Conservation (phyloP, 2,888 invertebrate species). For the Xanthorhoe designata region DNA sequence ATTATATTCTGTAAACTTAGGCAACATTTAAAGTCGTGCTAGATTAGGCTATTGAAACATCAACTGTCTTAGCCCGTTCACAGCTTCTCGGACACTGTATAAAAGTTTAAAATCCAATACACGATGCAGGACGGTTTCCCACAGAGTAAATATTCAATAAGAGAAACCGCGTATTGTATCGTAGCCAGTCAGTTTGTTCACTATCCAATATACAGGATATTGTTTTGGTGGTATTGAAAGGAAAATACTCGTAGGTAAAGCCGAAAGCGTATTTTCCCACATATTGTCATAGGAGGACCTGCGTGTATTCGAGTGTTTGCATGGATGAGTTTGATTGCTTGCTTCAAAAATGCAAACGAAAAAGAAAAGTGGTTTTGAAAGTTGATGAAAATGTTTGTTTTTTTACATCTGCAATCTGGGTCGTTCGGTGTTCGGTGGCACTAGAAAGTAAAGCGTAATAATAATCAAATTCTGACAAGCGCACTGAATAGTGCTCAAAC, state of each 20-base stretch:
- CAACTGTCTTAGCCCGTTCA: slow-evolving; percentile 18
- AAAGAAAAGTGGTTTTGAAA: neutral
- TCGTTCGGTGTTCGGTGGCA: neutral
- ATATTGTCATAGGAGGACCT: slow-evolving; percentile 17
- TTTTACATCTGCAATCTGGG: neutral
- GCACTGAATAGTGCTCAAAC: too few relatives aligned
- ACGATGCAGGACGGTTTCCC: slow-evolving; percentile 48
- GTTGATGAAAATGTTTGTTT: slow-evolving; percentile 1
- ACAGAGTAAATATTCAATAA: slow-evolving; percentile 75
- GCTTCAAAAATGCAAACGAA: neutral
- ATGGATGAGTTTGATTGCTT: slow-evolving; percentile 2
- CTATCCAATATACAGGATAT: slow-evolving; percentile 73
- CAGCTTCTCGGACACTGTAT: slow-evolving; percentile 42
- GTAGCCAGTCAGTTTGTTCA: slow-evolving; percentile 69
- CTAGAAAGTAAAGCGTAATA: too few relatives aligned
- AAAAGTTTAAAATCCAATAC: slow-evolving; percentile 43
- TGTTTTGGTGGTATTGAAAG: slow-evolving; percentile 70
- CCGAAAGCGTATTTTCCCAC: slow-evolving; percentile 16
- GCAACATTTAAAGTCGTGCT: neutral
- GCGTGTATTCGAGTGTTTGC: slow-evolving; percentile 9
- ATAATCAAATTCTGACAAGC: too few relatives aligned
- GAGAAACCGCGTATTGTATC: slow-evolving; percentile 65
- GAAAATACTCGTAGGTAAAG: slow-evolving; percentile 37
- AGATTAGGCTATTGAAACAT: neutral
- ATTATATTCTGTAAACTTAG: too few relatives aligned